Conservation (phyloP, 2,888 invertebrate species). For the Aproaerema taeniolella region DNA sequence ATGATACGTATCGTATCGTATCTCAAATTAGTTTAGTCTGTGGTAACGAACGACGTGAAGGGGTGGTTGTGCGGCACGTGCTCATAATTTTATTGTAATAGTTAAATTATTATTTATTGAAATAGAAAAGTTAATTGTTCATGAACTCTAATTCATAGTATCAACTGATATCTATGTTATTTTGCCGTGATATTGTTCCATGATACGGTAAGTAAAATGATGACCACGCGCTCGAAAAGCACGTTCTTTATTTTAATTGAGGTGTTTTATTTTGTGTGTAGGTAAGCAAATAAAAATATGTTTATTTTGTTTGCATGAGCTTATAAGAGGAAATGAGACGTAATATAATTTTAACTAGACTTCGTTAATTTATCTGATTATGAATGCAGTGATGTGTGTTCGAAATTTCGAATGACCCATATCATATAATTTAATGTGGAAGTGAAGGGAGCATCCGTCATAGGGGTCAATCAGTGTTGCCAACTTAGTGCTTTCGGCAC, state of each 20-base stretch:
- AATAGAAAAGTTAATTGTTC: conserved; percentile 29
- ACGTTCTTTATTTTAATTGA: conserved; percentile 33
- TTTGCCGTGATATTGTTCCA: conserved; percentile 23
- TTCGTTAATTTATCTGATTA: too few species aligned
- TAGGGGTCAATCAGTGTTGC: too few species aligned
- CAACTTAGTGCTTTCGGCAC: too few species aligned
- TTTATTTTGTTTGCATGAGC: too few species aligned
- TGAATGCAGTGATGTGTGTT: too few species aligned
- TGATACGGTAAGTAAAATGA: conserved; percentile 40
- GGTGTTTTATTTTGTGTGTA: conserved; percentile 14
- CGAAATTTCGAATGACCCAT: conserved; percentile 8
- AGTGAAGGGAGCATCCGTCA: conserved; percentile 5
- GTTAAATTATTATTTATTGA: conserved; percentile 28
- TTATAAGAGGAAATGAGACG: too few species aligned
- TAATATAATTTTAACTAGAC: too few species aligned
- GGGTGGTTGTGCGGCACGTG: conserved; percentile 42
- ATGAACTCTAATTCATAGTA: too few species aligned
- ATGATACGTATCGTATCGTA: too few species aligned
- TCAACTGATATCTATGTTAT: conserved; percentile 8
- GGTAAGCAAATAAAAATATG: not conserved
- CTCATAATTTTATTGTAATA: conserved; percentile 28
- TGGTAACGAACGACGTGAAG: conserved; percentile 39
- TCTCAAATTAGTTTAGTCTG: too few species aligned
- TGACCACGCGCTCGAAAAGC: conserved; percentile 44
- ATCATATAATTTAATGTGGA: conserved; percentile 2